A percentile compares a stretch with the other conserved stretches of the same genome.
Evolutionary conservation across 2,113 vertebrate species (phyloP).

Genomic region (Myrmecophaga tridactyla): DNA sequence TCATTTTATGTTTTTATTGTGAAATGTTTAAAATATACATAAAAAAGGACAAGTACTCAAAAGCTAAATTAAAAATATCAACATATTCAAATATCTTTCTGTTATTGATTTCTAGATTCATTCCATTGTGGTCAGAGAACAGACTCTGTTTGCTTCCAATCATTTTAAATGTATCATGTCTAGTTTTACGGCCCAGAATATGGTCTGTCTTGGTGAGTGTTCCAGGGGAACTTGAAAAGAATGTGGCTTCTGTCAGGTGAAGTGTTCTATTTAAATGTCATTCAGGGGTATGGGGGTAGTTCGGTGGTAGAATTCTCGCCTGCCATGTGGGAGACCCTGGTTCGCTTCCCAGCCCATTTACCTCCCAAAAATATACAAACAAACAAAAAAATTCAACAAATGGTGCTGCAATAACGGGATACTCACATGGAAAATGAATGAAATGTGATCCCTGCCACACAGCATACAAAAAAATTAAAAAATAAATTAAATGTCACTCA

Average conservation of each 20-base stretch:
- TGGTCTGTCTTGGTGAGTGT: neutral
- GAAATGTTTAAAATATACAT: neutral
- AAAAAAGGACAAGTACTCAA: neutral
- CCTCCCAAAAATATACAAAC: no score
- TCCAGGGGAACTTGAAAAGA: neutral
- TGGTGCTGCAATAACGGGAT: no score
- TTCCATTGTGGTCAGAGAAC: neutral
- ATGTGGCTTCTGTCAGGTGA: neutral
- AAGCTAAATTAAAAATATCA: neutral
- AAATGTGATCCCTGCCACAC: no score
- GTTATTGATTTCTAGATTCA: conserved; percentile 11
- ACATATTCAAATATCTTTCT: neutral
- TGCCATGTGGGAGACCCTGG: no score
- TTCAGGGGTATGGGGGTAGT: no score
- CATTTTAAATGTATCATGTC: neutral
- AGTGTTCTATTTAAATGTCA: neutral
- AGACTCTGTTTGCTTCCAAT: neutral
- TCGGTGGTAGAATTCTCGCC: no score
- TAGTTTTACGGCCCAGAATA: neutral
- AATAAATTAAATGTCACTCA: neutral
- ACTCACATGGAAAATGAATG: no score
- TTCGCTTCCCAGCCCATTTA: no score
- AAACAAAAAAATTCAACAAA: no score
- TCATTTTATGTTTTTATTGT: conserved; percentile 17
- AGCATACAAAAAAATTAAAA: no score